Percentiles rank a stretch among this genome's conserved stretches.
phyloP scores from a whole-genome alignment of 2,113 vertebrate species.

The Podilymbus podiceps region DNA sequence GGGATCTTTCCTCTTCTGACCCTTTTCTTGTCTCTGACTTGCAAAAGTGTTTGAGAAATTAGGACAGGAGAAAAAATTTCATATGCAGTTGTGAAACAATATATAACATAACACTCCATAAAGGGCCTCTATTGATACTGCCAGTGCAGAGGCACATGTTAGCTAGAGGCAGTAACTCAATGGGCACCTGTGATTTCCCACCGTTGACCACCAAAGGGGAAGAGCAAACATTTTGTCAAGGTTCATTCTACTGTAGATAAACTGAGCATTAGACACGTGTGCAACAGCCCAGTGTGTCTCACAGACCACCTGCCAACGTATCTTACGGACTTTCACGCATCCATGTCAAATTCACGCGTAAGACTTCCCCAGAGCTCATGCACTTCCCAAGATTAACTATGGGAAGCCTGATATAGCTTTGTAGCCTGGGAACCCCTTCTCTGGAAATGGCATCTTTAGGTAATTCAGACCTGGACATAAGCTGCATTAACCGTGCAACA shows the following conservation, averaged over 20 bases:
- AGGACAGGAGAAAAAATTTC: background rate
- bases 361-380: background rate
- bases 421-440: background rate
- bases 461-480: background rate
- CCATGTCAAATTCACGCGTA: background rate
- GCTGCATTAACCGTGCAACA: background rate
- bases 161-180: background rate
- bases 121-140: background rate
- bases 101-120: background rate
- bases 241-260: background rate
- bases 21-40: background rate
- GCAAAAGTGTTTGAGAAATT: background rate
- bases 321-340: background rate
- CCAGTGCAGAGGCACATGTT: background rate
- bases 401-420: background rate
- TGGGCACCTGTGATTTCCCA: background rate
- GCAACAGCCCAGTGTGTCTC: background rate
- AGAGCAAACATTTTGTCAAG: background rate
- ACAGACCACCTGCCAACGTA: background rate
- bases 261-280: background rate
- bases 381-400: background rate
- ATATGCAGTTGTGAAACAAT: background rate
- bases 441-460: background rate
- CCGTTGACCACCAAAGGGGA: background rate
- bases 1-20: background rate